A percentile compares a stretch with the other conserved stretches of the same genome.
phyloP scores from a whole-genome alignment of 2,113 vertebrate species.

The Nibea coibor region DNA sequence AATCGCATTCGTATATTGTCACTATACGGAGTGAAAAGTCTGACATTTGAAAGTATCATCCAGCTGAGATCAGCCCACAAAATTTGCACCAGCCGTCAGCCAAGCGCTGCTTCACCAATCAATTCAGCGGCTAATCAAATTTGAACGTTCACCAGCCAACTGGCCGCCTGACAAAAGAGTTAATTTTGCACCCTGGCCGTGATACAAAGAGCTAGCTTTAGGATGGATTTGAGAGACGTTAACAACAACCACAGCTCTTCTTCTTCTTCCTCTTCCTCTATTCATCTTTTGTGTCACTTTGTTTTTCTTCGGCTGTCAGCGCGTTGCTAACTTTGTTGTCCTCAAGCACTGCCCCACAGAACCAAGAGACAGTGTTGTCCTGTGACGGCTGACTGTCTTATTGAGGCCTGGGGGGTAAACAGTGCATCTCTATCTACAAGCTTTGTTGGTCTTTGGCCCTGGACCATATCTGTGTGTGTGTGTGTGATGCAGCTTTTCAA shows the following conservation, averaged over 20 bases:
- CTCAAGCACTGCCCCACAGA: constrained; percentile 41
- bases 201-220: no score
- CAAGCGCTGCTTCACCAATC: no score
- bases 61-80: neutral
- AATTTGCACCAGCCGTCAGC: no score
- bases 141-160: no score
- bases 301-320: constrained; percentile 25
- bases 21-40: no score
- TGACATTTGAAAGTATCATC: neutral
- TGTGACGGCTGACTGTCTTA: constrained; percentile 57
- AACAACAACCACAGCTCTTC: constrained; percentile 22
- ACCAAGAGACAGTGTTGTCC: constrained; percentile 49
- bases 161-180: no score
- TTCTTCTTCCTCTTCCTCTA: constrained; percentile 1
- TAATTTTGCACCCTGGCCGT: no score
- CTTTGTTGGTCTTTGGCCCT: constrained; percentile 56
- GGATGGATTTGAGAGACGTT: neutral
- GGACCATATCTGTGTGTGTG: constrained; percentile 7
- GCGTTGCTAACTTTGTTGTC: constrained; percentile 36
- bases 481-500: constrained; percentile 33
- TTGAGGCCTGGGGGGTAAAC: constrained; percentile 60
- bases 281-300: constrained; percentile 2
- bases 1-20: neutral
- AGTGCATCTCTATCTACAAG: constrained; percentile 50
- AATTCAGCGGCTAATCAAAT: no score